Conservation (phyloP, 2,797 vertebrate species). For the Argyrosomus regius region DNA sequence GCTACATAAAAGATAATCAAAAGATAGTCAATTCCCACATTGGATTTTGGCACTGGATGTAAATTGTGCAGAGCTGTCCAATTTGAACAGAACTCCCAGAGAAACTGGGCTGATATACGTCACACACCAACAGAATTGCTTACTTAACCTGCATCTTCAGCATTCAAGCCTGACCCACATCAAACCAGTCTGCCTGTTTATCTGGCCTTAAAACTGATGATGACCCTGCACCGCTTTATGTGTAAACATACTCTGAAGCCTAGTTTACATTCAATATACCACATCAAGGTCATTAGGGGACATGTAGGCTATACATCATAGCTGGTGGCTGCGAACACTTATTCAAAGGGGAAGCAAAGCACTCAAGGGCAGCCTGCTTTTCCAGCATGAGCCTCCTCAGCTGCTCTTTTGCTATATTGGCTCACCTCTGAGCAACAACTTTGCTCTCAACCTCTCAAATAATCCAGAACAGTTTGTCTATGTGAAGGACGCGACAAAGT, state of each 20-base stretch:
- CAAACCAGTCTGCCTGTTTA: constrained; percentile 55
- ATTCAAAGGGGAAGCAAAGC: constrained; percentile 57
- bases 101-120: neutral
- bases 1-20: neutral
- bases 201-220: constrained; percentile 50
- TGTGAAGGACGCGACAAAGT: constrained; percentile 54
- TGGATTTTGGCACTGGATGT: neutral
- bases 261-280: constrained; percentile 78
- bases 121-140: neutral
- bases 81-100: neutral
- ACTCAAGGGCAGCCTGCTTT: constrained; percentile 56
- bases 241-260: constrained; percentile 70
- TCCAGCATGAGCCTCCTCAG: constrained; percentile 32
- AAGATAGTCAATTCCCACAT: neutral
- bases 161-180: constrained; percentile 26
- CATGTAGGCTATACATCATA: constrained; percentile 80
- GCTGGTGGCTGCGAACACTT: constrained; percentile 56
- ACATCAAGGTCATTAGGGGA: constrained; percentile 76
- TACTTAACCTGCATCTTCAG: neutral
- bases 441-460: constrained; percentile 18
- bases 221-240: constrained; percentile 54
- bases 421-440: constrained; percentile 32
- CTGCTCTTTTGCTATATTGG: constrained; percentile 28
- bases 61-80: neutral
- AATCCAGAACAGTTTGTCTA: constrained; percentile 30